These are phyloP conservation scores for Drepana falcataria DNA, from an alignment of 2,888 invertebrate genomes.

Conservation along the genomic window DNA sequence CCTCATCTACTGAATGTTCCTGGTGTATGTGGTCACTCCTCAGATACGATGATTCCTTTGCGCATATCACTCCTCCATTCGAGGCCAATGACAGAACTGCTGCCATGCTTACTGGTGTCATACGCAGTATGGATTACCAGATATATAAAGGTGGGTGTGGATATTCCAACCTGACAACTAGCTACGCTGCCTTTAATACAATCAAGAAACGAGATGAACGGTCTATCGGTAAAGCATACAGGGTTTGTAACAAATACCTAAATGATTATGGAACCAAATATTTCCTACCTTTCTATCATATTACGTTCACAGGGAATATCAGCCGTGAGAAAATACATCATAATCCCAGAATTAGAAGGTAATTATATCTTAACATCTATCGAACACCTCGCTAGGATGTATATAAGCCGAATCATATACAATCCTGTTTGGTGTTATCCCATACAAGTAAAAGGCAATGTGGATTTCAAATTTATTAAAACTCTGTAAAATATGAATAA, in stretches of 20 bases:
- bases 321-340: conserved; percentile 2
- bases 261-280: conserved; percentile 1
- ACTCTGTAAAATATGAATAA: conserved; percentile 20
- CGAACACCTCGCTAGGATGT: neutral
- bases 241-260: neutral
- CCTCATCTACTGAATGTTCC: conserved; percentile 8
- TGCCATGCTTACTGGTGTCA: neutral
- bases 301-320: conserved; percentile 2
- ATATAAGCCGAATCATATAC: neutral
- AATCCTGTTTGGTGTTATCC: neutral
- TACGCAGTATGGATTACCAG: neutral
- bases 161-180: neutral
- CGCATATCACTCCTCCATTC: conserved; percentile 7
- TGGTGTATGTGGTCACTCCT: conserved; percentile 13
- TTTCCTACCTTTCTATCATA: conserved; percentile 8
- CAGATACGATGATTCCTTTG: conserved; percentile 11
- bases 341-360: conserved; percentile 7
- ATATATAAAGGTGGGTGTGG: neutral
- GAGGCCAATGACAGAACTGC: neutral
- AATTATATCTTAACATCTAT: conserved; percentile 5
- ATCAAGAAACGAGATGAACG: neutral
- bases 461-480: conserved; percentile 18
- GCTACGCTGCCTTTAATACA: neutral
- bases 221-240: neutral
- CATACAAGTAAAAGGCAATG: neutral